Conservation (phyloP, 2,113 vertebrate genomes). For the Plecotus auritus region DNA sequence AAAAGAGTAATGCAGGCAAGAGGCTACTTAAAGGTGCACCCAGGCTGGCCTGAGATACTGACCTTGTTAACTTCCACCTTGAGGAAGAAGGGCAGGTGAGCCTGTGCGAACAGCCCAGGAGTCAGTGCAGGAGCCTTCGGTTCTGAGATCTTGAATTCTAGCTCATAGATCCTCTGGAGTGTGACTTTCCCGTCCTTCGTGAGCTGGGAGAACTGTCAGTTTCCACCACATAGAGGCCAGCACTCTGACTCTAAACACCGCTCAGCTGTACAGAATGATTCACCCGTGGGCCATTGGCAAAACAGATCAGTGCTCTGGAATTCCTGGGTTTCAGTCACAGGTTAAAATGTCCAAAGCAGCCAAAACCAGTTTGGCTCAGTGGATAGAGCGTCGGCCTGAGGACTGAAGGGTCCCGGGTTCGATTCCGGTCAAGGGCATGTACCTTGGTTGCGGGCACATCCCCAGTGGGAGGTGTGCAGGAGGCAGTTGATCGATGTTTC, state of each 20-base stretch:
- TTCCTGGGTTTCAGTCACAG: neutral
- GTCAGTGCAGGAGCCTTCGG: neutral
- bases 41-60: neutral
- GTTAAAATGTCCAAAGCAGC: neutral
- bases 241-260: accelerated
- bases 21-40: too few relatives aligned
- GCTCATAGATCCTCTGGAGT: neutral
- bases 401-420: too few relatives aligned
- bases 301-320: neutral
- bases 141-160: neutral
- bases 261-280: neutral
- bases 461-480: too few relatives aligned
- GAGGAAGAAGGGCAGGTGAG: neutral
- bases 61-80: neutral
- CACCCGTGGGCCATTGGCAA: neutral
- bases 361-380: too few relatives aligned
- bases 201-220: neutral
- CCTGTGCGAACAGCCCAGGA: neutral
- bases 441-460: too few relatives aligned
- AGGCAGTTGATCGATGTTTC: too few relatives aligned
- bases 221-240: accelerated
- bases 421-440: too few relatives aligned
- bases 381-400: too few relatives aligned
- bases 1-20: neutral
- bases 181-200: accelerated